These are phyloP conservation scores for Taphrorychus bicolor DNA, from an alignment of 2,888 invertebrate species.

Conservation along the genomic window DNA sequence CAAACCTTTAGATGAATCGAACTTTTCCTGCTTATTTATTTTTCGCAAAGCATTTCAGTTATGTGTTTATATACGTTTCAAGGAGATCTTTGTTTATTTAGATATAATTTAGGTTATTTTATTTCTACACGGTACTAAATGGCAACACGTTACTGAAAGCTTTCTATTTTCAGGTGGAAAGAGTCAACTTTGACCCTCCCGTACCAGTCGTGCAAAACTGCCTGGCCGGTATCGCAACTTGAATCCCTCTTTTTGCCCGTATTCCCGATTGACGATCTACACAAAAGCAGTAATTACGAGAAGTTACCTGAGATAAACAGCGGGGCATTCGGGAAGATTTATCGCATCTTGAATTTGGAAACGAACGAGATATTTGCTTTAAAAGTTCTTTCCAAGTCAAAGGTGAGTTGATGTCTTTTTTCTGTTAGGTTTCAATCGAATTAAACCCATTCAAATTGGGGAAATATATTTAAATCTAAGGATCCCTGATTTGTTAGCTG, in stretches of 20 bases:
- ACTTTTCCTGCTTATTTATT: constrained; percentile 1
- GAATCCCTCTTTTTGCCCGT: constrained; percentile 89
- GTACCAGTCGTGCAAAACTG: constrained; percentile 69
- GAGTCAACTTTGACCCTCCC: constrained; percentile 69
- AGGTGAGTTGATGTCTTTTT: too few relatives aligned
- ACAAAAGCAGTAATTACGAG: constrained; percentile 68
- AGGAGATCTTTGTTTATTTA: not conserved
- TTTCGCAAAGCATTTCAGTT: not conserved
- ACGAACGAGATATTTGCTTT: constrained; percentile 78
- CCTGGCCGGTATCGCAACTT: constrained; percentile 82
- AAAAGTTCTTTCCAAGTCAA: constrained; percentile 83
- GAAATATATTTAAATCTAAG: too few relatives aligned
- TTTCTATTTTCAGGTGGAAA: constrained; percentile 66
- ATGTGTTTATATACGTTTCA: not conserved
- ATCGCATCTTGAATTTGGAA: constrained; percentile 75
- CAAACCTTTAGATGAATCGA: not conserved
- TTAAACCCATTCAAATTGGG: too few relatives aligned
- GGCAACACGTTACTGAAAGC: not conserved
- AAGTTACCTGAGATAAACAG: constrained; percentile 79
- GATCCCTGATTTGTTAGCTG: too few relatives aligned
- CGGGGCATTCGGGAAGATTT: constrained; percentile 91
- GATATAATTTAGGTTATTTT: too few relatives aligned
- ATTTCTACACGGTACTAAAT: not conserved
- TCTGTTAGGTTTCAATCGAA: too few relatives aligned
- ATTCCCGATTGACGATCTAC: constrained; percentile 75